These are phyloP conservation scores for Clunio marinus DNA, from an alignment of 2,888 invertebrate genomes.

Conservation along the genomic window DNA sequence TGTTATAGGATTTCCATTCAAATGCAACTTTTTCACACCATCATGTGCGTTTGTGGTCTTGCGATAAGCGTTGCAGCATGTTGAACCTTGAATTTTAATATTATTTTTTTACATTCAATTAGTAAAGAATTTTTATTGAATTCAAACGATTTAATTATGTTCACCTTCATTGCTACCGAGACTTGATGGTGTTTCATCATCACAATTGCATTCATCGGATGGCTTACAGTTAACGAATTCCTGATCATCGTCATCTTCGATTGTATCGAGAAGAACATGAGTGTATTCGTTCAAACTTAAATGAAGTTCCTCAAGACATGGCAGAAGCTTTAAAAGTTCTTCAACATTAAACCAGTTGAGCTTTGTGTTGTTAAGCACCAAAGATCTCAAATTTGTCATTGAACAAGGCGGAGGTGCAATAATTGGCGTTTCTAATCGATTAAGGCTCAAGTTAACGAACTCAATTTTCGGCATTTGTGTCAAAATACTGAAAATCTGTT, in stretches of 20 bases:
- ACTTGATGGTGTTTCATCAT: slow-evolving; percentile 23
- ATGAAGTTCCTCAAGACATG: slow-evolving; percentile 84
- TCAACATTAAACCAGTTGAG: slow-evolving; percentile 81
- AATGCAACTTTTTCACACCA: slow-evolving; percentile 73
- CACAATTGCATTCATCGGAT: slow-evolving; percentile 32
- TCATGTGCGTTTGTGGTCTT: slow-evolving; percentile 55
- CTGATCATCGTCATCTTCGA: slow-evolving; percentile 44
- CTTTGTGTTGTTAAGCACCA: slow-evolving; percentile 83
- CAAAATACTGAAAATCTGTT: slow-evolving; percentile 76
- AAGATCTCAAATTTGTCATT: slow-evolving; percentile 62
- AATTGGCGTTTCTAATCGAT: slow-evolving; percentile 66
- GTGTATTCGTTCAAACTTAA: slow-evolving; percentile 86
- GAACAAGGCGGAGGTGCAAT: slow-evolving; percentile 39
- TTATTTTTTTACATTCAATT: neutral
- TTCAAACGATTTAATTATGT: slow-evolving; percentile 40
- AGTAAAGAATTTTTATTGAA: neutral
- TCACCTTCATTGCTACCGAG: slow-evolving; percentile 29
- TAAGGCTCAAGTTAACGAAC: slow-evolving; percentile 89
- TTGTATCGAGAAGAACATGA: slow-evolving; percentile 63
- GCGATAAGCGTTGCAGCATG: slow-evolving; percentile 39
- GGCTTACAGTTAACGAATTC: slow-evolving; percentile 22
- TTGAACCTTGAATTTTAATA: slow-evolving; percentile 28
- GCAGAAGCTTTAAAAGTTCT: slow-evolving; percentile 68
- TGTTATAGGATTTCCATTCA: slow-evolving; percentile 81
- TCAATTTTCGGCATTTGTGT: slow-evolving; percentile 83